A percentile compares a stretch with the other conserved stretches of the same genome.
Evolutionary conservation across 2,888 invertebrate species (phyloP).

Genomic region (Sarcophaga carnaria): DNA sequence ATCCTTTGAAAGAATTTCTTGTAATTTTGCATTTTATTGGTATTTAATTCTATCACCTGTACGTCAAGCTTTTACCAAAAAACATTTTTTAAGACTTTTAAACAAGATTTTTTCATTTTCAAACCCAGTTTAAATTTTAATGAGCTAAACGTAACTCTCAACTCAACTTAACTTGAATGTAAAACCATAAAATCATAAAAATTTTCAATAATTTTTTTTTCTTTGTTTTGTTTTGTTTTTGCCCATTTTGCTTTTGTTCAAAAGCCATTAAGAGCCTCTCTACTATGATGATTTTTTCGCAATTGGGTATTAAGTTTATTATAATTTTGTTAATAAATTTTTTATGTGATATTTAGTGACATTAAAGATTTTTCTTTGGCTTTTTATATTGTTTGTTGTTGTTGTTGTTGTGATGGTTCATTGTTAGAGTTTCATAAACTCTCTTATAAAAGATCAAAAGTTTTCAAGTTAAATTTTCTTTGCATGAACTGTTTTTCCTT

Average conservation of each 20-base stretch:
- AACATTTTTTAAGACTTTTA: background rate
- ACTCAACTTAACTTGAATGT: background rate
- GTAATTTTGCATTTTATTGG: too few relatives aligned
- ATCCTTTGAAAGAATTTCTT: too few relatives aligned
- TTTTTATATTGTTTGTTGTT: constrained; percentile 1
- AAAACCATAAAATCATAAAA: background rate
- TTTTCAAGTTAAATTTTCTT: constrained; percentile 63
- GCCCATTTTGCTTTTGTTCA: constrained; percentile 1
- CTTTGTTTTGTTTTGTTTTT: background rate
- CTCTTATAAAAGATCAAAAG: constrained; percentile 53
- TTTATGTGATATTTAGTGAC: constrained; percentile 65
- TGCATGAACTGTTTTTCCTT: constrained; percentile 59
- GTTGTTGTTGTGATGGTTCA: background rate
- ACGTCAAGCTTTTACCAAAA: background rate
- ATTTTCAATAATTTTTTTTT: background rate
- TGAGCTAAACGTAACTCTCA: background rate
- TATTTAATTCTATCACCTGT: too few relatives aligned
- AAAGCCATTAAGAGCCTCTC: background rate
- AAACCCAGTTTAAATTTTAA: constrained; percentile 30
- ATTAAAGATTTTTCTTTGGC: constrained; percentile 57
- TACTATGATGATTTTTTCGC: constrained; percentile 5
- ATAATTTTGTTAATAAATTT: constrained; percentile 47
- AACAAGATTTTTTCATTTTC: constrained; percentile 8
- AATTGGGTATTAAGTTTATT: constrained; percentile 44
- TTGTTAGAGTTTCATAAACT: background rate